phyloP scores from a whole-genome alignment of 2,797 vertebrate genomes.

The Clamator glandarius region DNA sequence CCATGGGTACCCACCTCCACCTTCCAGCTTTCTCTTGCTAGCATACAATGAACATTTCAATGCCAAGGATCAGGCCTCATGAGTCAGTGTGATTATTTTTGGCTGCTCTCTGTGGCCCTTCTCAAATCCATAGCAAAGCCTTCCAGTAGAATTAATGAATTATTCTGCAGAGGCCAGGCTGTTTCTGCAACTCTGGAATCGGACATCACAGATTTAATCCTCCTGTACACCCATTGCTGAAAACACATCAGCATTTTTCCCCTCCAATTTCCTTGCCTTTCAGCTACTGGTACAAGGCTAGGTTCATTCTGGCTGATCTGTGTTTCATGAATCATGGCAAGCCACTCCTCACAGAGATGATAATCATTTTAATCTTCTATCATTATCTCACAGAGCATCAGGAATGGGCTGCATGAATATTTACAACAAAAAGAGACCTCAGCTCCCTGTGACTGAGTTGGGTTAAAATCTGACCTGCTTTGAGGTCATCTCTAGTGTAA shows the following conservation, averaged over 20 bases:
- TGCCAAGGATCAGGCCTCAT: not conserved
- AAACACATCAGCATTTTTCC: not conserved
- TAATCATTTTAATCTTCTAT: not conserved
- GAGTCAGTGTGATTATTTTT: not conserved
- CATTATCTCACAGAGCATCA: not conserved
- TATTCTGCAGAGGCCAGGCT: conserved; percentile 4
- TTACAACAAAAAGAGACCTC: not conserved
- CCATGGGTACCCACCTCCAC: not conserved
- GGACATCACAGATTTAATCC: conserved; percentile 59
- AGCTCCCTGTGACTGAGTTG: not conserved
- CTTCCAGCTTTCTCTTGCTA: not conserved
- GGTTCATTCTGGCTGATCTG: not conserved
- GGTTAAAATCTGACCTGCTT: not conserved
- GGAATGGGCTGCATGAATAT: conserved; percentile 27
- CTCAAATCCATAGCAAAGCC: conserved; percentile 7
- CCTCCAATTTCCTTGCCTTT: conserved; percentile 4
- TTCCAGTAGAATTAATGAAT: conserved; percentile 39
- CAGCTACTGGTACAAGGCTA: not conserved
- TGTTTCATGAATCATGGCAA: not conserved
- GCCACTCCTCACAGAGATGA: not conserved
- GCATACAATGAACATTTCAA: not conserved
- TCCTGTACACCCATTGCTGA: not conserved
- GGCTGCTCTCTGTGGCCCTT: not conserved
- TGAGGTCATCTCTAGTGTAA: not conserved
- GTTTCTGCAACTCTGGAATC: conserved; percentile 33